These are phyloP conservation scores for Vesta saturnalis DNA, from an alignment of 2,888 invertebrate species.

Conservation along the genomic window DNA sequence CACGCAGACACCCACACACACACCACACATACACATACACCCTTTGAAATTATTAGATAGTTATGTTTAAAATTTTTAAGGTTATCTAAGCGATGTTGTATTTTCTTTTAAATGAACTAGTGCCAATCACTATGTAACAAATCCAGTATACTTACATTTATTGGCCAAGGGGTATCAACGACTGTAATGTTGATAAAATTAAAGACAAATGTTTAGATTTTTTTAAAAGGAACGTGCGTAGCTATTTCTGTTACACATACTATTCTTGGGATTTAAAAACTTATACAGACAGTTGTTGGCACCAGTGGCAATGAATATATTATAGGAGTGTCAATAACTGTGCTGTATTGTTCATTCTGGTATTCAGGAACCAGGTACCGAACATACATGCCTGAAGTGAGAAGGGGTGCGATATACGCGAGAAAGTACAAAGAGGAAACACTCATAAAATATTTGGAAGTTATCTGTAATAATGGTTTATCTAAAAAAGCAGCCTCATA, in stretches of 20 bases:
- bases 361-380: neutral
- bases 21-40: no score
- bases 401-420: neutral
- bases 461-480: neutral
- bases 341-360: neutral
- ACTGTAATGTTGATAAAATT: neutral
- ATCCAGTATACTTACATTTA: neutral
- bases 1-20: no score
- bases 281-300: constrained; percentile 2
- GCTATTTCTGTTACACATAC: neutral
- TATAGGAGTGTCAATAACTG: neutral
- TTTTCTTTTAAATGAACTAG: neutral
- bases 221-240: neutral
- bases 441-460: neutral
- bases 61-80: neutral
- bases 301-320: neutral
- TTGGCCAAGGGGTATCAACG: neutral
- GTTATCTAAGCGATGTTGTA: neutral
- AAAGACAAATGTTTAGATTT: neutral
- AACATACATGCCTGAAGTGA: neutral
- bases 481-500: neutral
- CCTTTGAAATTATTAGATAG: neutral
- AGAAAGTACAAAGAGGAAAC: neutral
- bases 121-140: neutral
- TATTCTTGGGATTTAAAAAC: neutral